phyloP scores from a whole-genome alignment of 2,797 vertebrate genomes.

The Coregonus sp. region DNA sequence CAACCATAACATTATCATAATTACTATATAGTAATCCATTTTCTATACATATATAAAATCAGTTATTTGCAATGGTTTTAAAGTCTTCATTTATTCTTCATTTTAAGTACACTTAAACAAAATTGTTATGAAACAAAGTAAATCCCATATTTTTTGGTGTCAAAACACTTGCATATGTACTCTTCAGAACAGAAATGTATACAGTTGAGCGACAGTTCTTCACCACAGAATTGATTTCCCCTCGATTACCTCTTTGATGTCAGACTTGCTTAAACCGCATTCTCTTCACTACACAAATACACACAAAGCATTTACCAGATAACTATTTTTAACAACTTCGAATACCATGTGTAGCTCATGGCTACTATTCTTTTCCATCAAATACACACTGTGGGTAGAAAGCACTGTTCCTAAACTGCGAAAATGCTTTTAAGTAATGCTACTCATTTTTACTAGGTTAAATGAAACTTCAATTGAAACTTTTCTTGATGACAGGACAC shows the following conservation, averaged over 20 bases:
- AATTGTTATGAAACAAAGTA: constrained; percentile 52
- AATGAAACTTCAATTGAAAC: constrained; percentile 18
- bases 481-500: constrained; percentile 15
- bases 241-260: constrained; percentile 13
- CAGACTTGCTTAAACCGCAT: background rate
- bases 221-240: constrained; percentile 25
- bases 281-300: constrained; percentile 27
- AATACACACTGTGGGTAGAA: constrained; percentile 23
- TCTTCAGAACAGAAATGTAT: constrained; percentile 30
- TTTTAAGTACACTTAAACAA: constrained; percentile 78
- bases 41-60: constrained; percentile 74
- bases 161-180: constrained; percentile 67
- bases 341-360: constrained; percentile 8
- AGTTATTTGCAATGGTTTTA: constrained; percentile 64
- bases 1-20: constrained; percentile 59
- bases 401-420: constrained; percentile 4
- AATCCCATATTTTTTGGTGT: constrained; percentile 68
- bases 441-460: constrained; percentile 19
- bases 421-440: background rate
- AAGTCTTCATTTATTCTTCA: constrained; percentile 68
- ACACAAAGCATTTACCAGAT: constrained; percentile 19
- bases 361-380: constrained; percentile 7
- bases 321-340: constrained; percentile 6
- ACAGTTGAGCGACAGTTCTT: constrained; percentile 18
- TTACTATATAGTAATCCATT: constrained; percentile 47